Evolutionary conservation across 1,140 invertebrate genomes (phyloP), one percentile per base, ranked within the genome.

Genomic region (Sarcophaga peregrina): DNA sequence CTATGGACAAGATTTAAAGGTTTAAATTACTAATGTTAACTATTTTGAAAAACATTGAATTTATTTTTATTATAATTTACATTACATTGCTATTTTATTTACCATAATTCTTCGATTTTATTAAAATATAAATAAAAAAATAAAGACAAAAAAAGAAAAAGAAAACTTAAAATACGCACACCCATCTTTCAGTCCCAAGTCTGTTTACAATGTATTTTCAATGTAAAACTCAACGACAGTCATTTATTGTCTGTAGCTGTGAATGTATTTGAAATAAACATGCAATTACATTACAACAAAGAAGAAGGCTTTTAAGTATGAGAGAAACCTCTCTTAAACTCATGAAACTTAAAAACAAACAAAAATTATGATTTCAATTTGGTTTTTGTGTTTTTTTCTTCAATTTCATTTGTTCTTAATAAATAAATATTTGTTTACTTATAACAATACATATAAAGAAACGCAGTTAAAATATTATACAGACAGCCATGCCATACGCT

Each of bases 281-380:
- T 68, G 62, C 62, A 68, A 68, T 68, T 68, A 68, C 62, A 68
- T 68, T 68, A 37, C 8, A 68, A 68, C 2, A 68, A 20, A 10
- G 62, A 0, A 37, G 25, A 4, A 4, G 4, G 4, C 25, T 1
- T 4, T 37, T 37, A 37, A 37, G 25, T 37, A 4, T 37, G 25
- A 37, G 25, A 2, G 25, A 25, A 68, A 68, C 6, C n/a, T 68
- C n/a, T 25, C 25, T 37, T 37, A 68, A 68, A 17, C 8, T 8
- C 62, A 68, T 20, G 9, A n/a, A n/a, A 7, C 15, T 58, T 4
- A 5, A 68, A 25, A 68, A 25, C 8, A 20, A 20, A 37, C n/a
- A 52, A 52, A 68, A 68, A 68, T 68, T 68, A 68, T 20, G 20
- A 68, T 68, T 68, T 68, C 62, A 68, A 68, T 68, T 68, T 68